Evolutionary conservation across 2,797 vertebrate species (phyloP), one percentile per base, ranked within the genome.

Genomic region (Semotilus atromaculatus): DNA sequence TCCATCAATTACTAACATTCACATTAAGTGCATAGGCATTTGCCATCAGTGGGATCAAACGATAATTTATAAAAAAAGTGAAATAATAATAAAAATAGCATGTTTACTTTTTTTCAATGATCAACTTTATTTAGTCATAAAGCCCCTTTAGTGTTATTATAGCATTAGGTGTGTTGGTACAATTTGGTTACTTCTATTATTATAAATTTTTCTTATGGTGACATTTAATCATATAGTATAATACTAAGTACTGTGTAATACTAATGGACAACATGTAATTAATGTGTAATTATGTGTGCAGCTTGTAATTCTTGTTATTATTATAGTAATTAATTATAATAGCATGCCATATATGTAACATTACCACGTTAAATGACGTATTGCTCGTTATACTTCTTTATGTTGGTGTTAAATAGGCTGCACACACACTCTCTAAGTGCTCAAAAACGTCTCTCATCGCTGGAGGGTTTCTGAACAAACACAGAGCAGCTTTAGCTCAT

Each of bases 401-500:
- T 66, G 16, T 40, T 14, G 18, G 5, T 1, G 40, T 19, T 70
- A 29, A 45, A 40, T 18, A 60, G 48, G 7, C 26, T 75, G 43
- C 2, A 19, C 31, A 5, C 68, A 9, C 40, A 53, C 55, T 60
- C 48, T 45, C 62, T 72, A 75, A 67, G 64, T 64, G 73, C 75
- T 77, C 75, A n/a, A 77, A 62, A 74, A 66, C 23, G 31, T 0
- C 40, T 19, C 67, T 78, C 40, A 11, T 78, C 60, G 53, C 76
- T 83, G 72, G 60, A 83, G 66, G 62, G 19, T 71, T 80, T 80
- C 74, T 67, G 87, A 83, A 83, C 84, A 87, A 88, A 88, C 64
- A 85, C 81, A 80, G 81, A 91, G 86, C 87, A 91, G 90, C 88
- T 76, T 91, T 92, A 92, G 88, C 91, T 94, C 91, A 90, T 90